Evolutionary conservation across 2,888 invertebrate species (phyloP), one percentile per base, ranked within the genome.

Genomic region (Cotesia congregata): DNA sequence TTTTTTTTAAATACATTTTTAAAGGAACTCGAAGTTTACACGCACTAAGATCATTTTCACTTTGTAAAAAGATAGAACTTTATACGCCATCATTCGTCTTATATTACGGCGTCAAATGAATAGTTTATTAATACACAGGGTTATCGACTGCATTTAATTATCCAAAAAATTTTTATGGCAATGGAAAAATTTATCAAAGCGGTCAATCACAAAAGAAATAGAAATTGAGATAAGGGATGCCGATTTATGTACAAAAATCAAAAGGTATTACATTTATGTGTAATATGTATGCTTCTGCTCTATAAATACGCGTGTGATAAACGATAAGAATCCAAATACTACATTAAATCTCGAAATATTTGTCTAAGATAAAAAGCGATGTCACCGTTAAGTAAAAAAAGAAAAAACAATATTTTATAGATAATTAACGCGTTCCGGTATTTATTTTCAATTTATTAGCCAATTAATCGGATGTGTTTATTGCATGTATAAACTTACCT

Each of bases 101-200:
- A 30, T 30, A 30, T 30, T 30, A 3, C 30, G 30, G 30, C 3
- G 2, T 30, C 30, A 30, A 30, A 30, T 30, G 30, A 30, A 30
- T 30, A 30, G 30, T 30, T 30, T 30, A 30, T 30, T 30, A 30
- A 30, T 30, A 30, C 30, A 30, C 2, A 30, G 30, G 30, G 50
- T n/a, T 62, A 62, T 62, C 62, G 20, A 62, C 15, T 12, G 12
- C 50, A 7, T 30, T 30, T 30, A 30, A 30, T 0, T 30, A 30
- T 3, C 30, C 30, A 30, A 30, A 30, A 30, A 30, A 30, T 30
- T 30, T 20, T 72, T 72, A 6, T 40, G 68, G 15, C 17, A 41
- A n/a, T 67, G 68, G 40, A 68, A 68, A 68, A 68, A 40, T 41
- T 39, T 68, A 17, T 38, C 50, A 40, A n/a, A 41, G 67, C 68